Base-by-base conservation (phyloP, 30 jellyfish, hydroid and myxozoan genomes). In the Pelagia noctiluca region DNA sequence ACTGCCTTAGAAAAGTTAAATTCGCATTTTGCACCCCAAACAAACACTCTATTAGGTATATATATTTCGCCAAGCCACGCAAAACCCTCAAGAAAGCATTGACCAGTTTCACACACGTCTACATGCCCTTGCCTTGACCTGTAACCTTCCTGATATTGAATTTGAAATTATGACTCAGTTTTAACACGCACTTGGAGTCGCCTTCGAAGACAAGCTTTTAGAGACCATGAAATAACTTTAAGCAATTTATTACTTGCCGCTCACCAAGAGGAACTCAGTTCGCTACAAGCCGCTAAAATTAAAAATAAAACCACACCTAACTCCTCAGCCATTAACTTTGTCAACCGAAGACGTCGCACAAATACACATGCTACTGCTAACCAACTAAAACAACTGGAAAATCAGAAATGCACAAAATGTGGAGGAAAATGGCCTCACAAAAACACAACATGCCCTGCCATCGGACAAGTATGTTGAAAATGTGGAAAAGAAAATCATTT, bases 391-490 rank as follows among this genome's bases (percentile, higher is more conserved):
- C 67, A 12, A 37, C 19, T 19, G 57, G 2, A 10, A 33, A 7
- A 34, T 3, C 12, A 7, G 25, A 74, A 47, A 74, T 52, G 78
- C 23, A 52, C 2, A 31, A 50, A 21, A 35, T 76, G 88, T 76
- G 88, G 88, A 53, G 67, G 78, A 30, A 74, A 67, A 28, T 74
- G 75, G 74, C 86, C 86, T 60, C 88, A 53, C 61, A 69, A 76
- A 5, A 42, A 8, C 38, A 2, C 21, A 1, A 21, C 29, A 4
- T 78, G 89, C 28, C 89, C 80, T 2, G 89, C 76, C 18, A 76
- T 50, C 52, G 77, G 87, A 31, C 52, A 76, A 25, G 37, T 3
- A 1, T 78, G 89, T 25, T 53, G 80, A 35, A 62, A 33, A 29
- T 78, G 89, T 33, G 28, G 37, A 3, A 78, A 57, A 78, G 36